Evolutionary conservation across 2,888 invertebrate species (phyloP), one percentile per base, ranked within the genome.

Genomic region (Micoletzkya japonica): DNA sequence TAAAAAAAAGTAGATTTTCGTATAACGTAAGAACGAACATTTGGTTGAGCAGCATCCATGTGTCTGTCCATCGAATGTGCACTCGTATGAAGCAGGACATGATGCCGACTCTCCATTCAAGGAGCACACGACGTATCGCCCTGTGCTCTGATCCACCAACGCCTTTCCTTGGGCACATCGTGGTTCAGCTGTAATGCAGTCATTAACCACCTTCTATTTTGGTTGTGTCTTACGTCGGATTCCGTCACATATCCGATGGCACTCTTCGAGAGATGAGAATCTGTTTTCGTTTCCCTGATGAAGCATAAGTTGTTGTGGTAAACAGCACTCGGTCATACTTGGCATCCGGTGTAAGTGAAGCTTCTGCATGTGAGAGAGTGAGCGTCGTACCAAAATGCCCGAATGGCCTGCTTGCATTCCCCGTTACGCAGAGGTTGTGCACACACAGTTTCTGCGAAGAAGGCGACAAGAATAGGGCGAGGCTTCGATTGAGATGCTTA

Each of bases 31-130:
- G 10, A 49, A 30, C 2, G 10, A 6, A 74, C 75, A 69, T 60
- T 79, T 76, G 26, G 71, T 74, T 0, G 81, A 78, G 61, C 81
- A 81, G 67, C 81, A 81, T n/a, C 80, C 81, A 52, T 76, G 76
- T 2, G 76, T 75, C 26, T 77, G 61, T 0, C 81, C 81, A 57
- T 81, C 77, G 59, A 79, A 77, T 0, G 70, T 67, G 68, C 81
- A 81, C 58, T 81, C 81, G 60, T 80, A 80, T 57, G 79, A 78
- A 49, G 76, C 73, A 0, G 81, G 79, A 39, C 81, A 81, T 14
- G 74, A 69, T 7, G 74, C 73, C 2, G 69, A 72, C 26, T 34
- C 56, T 2, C 61, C 70, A 28, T 66, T 52, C 10, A 54, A 28
- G 1, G 66, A 52, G 30, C 66, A 66, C 2, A 30, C 1, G 37